Evolutionary conservation across 2,797 vertebrate genomes (phyloP), one percentile per base, ranked within the genome.

Genomic region (Hylomyscus alleni): DNA sequence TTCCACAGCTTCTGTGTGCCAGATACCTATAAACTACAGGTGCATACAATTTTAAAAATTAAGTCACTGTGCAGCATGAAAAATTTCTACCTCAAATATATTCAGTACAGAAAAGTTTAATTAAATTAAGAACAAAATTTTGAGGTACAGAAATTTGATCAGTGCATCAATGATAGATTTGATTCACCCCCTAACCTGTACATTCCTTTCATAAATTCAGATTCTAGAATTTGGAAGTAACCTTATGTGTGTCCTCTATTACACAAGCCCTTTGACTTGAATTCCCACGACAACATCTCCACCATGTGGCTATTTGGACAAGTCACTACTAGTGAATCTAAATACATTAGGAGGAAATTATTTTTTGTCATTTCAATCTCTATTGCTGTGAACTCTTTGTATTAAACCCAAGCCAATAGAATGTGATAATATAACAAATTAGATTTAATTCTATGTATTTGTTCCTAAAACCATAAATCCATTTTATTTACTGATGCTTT

Each of bases 241-340:
- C 95, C 96, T 97, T 97, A 95, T 91, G 50, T 91, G 50, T 93
- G 89, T 97, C 95, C 95, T 97, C 44, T 95, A 94, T 87, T 95
- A 31, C 86, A 87, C 29, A 83, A 92, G n/a, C 29, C 17, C 37
- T 65, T 65, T 82, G 34, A 87, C 62, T 94, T 60, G 34, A 94
- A 98, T 98, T 95, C 78, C 94, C 93, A 94, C 95, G 98, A 90
- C 96, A 98, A 97, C 67, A 97, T 96, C 97, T 97, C 98, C 97
- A 98, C 97, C 97, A 88, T 97, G 95, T 98, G 97, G 96, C 94
- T 97, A 96, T 91, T 94, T 96, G 93, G 83, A 54, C 92, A 95
- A 97, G 92, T 96, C 91, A 95, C 75, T 58, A 82, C 54, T n/a
- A 94, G 50, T 76, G 62, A 84, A 6, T 56, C 29, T 26, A 92